Evolutionary conservation across 1,140 invertebrate species (phyloP).

Genomic region (Heliconius melpomene): DNA sequence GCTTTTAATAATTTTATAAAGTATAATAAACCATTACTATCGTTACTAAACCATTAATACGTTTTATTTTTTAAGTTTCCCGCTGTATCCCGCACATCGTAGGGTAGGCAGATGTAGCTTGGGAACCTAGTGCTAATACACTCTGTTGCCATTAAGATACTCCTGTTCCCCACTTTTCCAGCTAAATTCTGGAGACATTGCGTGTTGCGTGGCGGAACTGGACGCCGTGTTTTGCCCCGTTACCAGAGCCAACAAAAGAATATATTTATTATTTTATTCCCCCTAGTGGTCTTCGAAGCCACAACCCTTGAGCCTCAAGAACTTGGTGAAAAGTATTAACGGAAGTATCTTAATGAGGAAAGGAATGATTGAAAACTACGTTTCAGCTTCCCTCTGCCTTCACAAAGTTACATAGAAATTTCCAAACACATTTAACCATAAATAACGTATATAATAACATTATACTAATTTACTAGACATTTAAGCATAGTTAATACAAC

Average conservation of each 20-base stretch:
- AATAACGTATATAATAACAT: background rate
- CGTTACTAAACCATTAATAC: too few relatives aligned
- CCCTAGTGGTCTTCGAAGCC: background rate
- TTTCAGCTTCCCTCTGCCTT: too few relatives aligned
- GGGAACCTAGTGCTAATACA: background rate
- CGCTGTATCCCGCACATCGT: background rate
- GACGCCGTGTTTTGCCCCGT: background rate
- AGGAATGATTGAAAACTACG: too few relatives aligned
- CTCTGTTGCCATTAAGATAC: background rate
- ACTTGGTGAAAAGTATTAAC: too few relatives aligned
- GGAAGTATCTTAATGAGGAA: too few relatives aligned
- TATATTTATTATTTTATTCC: background rate
- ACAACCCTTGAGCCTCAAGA: background rate
- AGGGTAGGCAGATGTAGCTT: background rate
- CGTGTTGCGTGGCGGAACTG: background rate
- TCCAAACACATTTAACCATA: background rate
- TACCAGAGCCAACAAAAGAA: background rate
- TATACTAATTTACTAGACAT: background rate
- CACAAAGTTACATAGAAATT: too few relatives aligned
- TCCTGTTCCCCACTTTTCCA: background rate
- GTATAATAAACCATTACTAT: background rate
- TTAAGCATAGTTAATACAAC: constrained; percentile 20
- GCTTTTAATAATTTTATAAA: background rate
- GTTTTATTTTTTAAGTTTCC: background rate
- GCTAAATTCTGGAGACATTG: background rate